Percentiles rank a stretch among this genome's conserved stretches.
These are phyloP conservation scores for Indicator maculatus DNA, from an alignment of 2,113 vertebrate species.

Conservation along the genomic window DNA sequence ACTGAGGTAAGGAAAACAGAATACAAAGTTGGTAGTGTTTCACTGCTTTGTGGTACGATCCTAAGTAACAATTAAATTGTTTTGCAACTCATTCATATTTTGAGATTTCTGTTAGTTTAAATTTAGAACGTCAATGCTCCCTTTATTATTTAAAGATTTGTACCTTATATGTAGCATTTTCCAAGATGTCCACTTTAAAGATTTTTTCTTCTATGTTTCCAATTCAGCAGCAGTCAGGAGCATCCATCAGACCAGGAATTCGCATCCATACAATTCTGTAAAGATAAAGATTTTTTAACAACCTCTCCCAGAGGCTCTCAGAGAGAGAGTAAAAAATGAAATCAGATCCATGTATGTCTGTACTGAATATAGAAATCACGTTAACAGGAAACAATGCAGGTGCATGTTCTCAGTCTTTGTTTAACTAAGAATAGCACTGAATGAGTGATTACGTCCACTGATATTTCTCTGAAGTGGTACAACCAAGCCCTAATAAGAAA, in stretches of 20 bases:
- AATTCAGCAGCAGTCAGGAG: not conserved
- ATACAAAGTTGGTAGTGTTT: not conserved
- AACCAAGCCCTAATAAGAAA: not conserved
- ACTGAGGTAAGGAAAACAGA: not conserved
- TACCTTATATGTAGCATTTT: not conserved
- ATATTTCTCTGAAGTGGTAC: not conserved
- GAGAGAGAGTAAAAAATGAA: not conserved
- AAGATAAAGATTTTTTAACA: not conserved
- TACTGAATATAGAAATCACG: not conserved
- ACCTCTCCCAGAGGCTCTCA: not conserved
- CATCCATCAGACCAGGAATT: not conserved
- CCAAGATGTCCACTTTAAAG: not conserved
- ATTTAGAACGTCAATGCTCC: not conserved
- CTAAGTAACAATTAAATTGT: not conserved
- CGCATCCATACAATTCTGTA: fast-evolving
- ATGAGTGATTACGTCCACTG: not conserved
- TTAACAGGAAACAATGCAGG: not conserved
- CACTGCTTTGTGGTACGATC: not conserved
- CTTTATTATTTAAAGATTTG: not conserved
- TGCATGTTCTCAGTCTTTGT: not conserved
- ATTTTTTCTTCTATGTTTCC: not conserved
- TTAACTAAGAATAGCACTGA: not conserved
- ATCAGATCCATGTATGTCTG: not conserved
- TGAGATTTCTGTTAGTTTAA: not conserved
- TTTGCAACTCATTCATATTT: not conserved